Percentiles rank a stretch among this genome's conserved stretches.
Evolutionary conservation across 2,888 invertebrate genomes (phyloP).

Genomic region (Epirrita christyi): DNA sequence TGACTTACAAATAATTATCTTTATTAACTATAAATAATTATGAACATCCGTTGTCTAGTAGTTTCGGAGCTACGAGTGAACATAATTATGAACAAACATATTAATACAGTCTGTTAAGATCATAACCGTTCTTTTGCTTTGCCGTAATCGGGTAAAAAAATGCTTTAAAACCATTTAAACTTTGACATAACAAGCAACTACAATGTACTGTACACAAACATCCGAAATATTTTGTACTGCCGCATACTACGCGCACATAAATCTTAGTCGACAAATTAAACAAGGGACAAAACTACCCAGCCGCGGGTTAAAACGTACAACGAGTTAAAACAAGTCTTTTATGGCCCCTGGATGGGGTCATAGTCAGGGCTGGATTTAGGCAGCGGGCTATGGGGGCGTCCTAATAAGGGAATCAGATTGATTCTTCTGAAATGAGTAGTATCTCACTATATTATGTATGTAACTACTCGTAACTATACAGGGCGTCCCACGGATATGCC

Average conservation of each 20-base stretch:
- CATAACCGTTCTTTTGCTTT: no score
- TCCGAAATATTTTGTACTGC: not conserved
- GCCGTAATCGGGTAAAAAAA: no score
- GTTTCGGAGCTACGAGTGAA: no score
- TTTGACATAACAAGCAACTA: not conserved
- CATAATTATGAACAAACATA: no score
- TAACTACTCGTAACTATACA: no score
- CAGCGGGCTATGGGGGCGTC: not conserved
- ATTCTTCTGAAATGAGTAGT: no score
- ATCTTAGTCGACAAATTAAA: conserved; percentile 36
- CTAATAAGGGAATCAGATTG: not conserved
- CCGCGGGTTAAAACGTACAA: conserved; percentile 37
- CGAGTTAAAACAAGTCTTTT: conserved; percentile 39
- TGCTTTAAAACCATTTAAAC: not conserved
- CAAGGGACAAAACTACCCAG: conserved; percentile 32
- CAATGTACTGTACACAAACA: not conserved
- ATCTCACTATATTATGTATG: no score
- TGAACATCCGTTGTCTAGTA: no score
- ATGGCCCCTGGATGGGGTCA: conserved; percentile 26
- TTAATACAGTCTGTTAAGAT: no score
- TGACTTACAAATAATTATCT: no score
- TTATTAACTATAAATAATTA: no score
- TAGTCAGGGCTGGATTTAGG: conserved; percentile 7
- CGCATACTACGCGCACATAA: conserved; percentile 15
- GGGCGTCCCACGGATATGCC: no score